phyloP scores from a whole-genome alignment of 2,113 vertebrate genomes.

The Ailurus styani region DNA sequence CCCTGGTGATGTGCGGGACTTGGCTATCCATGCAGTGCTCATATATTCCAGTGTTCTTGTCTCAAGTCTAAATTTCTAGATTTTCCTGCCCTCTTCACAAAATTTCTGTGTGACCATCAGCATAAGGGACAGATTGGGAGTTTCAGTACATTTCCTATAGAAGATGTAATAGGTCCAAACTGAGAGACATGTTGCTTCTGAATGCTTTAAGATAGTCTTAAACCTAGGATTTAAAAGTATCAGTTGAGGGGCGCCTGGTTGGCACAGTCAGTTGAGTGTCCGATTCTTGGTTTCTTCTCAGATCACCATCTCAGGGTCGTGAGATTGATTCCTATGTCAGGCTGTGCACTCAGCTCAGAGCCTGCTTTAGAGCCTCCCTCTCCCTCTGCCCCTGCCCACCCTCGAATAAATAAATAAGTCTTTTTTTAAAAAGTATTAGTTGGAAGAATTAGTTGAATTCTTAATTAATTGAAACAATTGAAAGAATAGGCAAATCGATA shows the following conservation, averaged over 20 bases:
- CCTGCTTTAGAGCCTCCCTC: neutral
- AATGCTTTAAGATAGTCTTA: neutral
- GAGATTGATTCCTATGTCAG: neutral
- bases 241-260: neutral
- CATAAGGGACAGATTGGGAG: neutral
- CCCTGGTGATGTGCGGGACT: neutral
- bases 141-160: neutral
- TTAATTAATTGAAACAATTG: too few relatives aligned
- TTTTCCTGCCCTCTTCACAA: neutral
- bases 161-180: neutral
- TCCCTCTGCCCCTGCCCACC: neutral
- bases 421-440: neutral
- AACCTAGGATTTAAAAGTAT: neutral
- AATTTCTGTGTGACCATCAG: neutral
- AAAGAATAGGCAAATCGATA: neutral
- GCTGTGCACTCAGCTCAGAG: neutral
- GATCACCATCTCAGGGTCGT: neutral
- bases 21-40: neutral
- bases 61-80: neutral
- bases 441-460: too few relatives aligned
- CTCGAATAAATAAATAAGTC: neutral
- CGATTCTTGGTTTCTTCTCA: neutral
- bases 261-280: neutral
- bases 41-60: neutral
- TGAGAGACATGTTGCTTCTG: neutral